Conservation (phyloP, 1,140 invertebrate genomes). For the Cataglyphis hispanica region DNA sequence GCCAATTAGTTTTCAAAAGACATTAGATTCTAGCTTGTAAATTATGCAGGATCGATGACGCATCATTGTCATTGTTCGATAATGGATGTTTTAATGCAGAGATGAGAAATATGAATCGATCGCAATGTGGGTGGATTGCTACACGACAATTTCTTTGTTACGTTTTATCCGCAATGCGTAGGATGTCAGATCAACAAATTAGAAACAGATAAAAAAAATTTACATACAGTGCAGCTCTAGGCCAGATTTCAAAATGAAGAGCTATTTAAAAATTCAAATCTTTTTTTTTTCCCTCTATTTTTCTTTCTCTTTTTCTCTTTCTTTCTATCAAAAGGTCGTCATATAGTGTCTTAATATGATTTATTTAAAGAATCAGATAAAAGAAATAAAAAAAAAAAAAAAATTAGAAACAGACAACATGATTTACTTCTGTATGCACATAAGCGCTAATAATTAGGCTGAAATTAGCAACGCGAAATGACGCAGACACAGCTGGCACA, state of each 20-base stretch:
- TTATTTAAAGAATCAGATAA: not conserved
- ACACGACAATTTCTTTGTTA: conserved; percentile 61
- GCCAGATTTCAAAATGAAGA: conserved; percentile 17
- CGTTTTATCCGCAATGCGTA: conserved; percentile 39
- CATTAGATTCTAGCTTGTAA: conserved; percentile 10
- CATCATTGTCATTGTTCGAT: conserved; percentile 57
- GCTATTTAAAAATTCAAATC: not conserved
- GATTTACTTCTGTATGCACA: not conserved
- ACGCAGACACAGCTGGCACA: conserved; percentile 15
- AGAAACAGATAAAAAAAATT: conserved; percentile 45
- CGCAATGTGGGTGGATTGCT: conserved; percentile 54
- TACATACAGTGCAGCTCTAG: not conserved
- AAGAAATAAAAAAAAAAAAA: not conserved
- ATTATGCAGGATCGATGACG: conserved; percentile 48
- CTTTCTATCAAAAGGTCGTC: not conserved
- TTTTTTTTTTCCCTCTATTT: too few relatives aligned
- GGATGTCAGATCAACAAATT: conserved; percentile 43
- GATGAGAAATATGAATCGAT: conserved; percentile 57
- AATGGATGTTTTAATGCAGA: conserved; percentile 5
- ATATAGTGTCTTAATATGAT: not conserved
- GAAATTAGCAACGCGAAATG: not conserved
- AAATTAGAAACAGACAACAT: not conserved
- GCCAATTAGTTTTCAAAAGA: conserved; percentile 49
- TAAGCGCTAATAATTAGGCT: not conserved
- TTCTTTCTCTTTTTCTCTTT: too few relatives aligned